These are phyloP conservation scores for Ferdinandea cuprea DNA, from an alignment of 2,888 invertebrate species.

Conservation along the genomic window DNA sequence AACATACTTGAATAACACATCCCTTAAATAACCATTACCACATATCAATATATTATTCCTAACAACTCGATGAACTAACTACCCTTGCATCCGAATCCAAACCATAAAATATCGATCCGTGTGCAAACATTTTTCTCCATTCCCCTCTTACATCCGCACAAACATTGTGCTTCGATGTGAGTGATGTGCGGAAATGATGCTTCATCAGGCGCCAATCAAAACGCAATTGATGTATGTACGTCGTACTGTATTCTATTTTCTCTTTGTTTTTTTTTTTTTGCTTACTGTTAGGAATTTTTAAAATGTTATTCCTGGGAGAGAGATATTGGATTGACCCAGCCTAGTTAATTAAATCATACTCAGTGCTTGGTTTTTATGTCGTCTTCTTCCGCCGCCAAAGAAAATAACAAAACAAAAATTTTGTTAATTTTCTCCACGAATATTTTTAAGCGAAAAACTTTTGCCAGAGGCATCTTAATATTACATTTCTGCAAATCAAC, in stretches of 20 bases:
- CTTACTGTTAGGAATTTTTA: conserved; percentile 24
- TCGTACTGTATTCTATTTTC: not conserved
- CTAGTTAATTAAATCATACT: conserved; percentile 48
- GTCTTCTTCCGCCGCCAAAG: not conserved
- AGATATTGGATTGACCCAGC: conserved; percentile 9
- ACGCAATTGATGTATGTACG: conserved; percentile 20
- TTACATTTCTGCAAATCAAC: conserved; percentile 24
- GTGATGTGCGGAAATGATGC: conserved; percentile 10
- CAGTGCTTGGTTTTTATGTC: not conserved
- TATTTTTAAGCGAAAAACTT: conserved; percentile 29
- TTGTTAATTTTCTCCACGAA: conserved; percentile 28
- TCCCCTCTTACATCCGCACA: not conserved
- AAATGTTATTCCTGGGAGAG: conserved; percentile 1
- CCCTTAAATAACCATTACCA: no score
- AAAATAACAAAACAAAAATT: conserved; percentile 7
- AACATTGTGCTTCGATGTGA: not conserved
- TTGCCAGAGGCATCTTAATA: conserved; percentile 17
- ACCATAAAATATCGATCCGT: conserved; percentile 14
- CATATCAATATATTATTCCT: no score
- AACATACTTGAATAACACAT: no score
- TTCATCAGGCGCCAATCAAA: conserved; percentile 8
- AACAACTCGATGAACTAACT: no score
- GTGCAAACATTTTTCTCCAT: not conserved
- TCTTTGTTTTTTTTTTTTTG: no score
- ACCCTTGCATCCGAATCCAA: no score